Evolutionary conservation across 2,888 invertebrate genomes (phyloP), one percentile per base, ranked within the genome.

Genomic region (Periphyllus acericola): DNA sequence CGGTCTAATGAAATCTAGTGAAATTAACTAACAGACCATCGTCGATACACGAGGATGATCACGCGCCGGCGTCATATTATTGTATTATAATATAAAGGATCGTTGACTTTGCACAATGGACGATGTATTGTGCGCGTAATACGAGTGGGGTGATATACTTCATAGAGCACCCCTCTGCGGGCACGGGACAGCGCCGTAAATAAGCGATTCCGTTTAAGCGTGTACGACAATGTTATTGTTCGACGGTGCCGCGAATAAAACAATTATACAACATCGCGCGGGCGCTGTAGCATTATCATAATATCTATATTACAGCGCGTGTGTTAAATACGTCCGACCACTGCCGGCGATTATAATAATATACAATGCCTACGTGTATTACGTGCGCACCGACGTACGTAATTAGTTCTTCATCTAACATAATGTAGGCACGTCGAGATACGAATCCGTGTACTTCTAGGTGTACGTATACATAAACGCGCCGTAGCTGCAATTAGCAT

Each of bases 101-200:
- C 84, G 84, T 85, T 85, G 84, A 85, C 84, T 85, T 34, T 32
- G 68, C 3, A 85, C 78, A 85, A 85, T 78, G 84, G 40, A 85
- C 68, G 11, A 52, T n/a, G 52, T 46, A 46, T 46, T 66, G 34
- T 60, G 32, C 66, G 46, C 17, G 74, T 5, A 46, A 3, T n/a
- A 11, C 66, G 32, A 14, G 71, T 75, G 66, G 76, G 84, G 84
- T 68, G 78, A 84, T 66, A 46, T 78, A 85, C 76, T 84, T 76
- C 76, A 34, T 76, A 66, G 83, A 75, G n/a, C 84, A 68, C 84
- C 84, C 84, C 76, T 78, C 34, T 19, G 66, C 71, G 29, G n/a
- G 17, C n/a, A 55, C 46, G 68, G 68, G 14, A 14, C 36, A 21
- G 25, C 46, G 29, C 40, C 46, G 68, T 60, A 75, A 78, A 68